Percentiles rank a stretch among this genome's conserved stretches.
Evolutionary conservation across 2,113 vertebrate genomes (phyloP).

Genomic region (Malurus cyaneus): DNA sequence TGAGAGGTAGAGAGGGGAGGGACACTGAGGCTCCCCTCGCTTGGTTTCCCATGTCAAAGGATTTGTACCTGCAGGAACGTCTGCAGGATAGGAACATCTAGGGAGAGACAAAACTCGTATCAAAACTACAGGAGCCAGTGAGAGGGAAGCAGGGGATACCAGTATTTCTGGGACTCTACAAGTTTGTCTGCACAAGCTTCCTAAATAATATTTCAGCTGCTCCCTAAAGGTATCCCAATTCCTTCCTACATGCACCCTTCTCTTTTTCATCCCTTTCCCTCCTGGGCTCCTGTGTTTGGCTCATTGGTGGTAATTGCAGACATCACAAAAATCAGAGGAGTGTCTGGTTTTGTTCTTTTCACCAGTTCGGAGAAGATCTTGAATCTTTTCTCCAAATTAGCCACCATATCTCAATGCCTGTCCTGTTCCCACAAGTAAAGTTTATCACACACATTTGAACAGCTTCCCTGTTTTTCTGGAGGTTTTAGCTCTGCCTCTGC

Average conservation of each 20-base stretch:
- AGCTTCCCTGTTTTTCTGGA: background rate
- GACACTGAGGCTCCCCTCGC: fast-evolving
- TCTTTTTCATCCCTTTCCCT: background rate
- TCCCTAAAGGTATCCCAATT: background rate
- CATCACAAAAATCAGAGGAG: background rate
- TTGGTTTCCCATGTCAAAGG: background rate
- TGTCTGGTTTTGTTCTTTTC: background rate
- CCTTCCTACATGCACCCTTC: background rate
- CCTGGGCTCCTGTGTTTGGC: background rate
- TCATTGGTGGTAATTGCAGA: background rate
- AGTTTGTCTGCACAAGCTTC: background rate
- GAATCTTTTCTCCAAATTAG: background rate
- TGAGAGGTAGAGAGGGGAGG: background rate
- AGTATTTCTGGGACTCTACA: background rate
- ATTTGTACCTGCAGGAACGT: background rate
- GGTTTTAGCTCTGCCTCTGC: background rate
- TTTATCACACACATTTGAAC: background rate
- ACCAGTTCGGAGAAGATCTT: background rate
- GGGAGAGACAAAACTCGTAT: background rate
- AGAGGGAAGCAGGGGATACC: background rate
- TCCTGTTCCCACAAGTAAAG: background rate
- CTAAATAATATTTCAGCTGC: background rate
- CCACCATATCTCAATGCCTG: background rate
- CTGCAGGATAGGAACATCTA: background rate
- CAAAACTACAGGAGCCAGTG: background rate